Base-by-base conservation (phyloP, 2,888 invertebrate species). In the Entomobrya proxima region DNA sequence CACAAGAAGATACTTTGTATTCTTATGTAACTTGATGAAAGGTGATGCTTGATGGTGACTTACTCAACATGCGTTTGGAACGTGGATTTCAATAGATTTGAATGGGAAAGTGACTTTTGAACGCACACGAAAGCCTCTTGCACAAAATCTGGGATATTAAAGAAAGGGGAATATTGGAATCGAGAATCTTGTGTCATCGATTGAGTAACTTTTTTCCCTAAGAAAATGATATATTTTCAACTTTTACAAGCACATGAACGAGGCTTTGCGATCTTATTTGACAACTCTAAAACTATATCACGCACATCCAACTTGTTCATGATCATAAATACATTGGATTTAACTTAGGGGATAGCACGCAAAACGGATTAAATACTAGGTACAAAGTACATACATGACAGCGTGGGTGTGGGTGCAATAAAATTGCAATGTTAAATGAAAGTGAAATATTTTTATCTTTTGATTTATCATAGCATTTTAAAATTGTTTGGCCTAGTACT, bases 21-120 rank as follows among this genome's bases (percentile, higher is more conserved):
- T 30, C 30, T 58, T 58, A 58, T 58, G 58, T 30, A 58, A 58
- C 9, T 15, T n/a, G 13, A 47, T n/a, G 5, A 47, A 58, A 58
- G 3, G 2, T n/a, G 13, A 47, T n/a, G 5, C 11, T 47, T 30
- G 58, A 61, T 61, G 61, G 35, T 32, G 32, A 61, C 61, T 32
- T 32, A 61, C 61, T 32, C n/a, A 6, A 32, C 61, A 61, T 21
- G 24, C 27, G n/a, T 15, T 32, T 30, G 61, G 61, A 61, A 61
- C 61, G 61, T 61, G 61, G 61, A 61, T 61, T 15, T n/a, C n/a
- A 30, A 58, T 58, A 27, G n/a, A 47, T 9, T 58, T 61, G 61
- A 21, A 52, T 52, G 61, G 30, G 30, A 61, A 61, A 61, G n/a
- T 61, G 61, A 61, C 61, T 61, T 61, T 61, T 35, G 35, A 61